Evolutionary conservation across 1,140 invertebrate species (phyloP).

Genomic region (Marisa cornuarietis): DNA sequence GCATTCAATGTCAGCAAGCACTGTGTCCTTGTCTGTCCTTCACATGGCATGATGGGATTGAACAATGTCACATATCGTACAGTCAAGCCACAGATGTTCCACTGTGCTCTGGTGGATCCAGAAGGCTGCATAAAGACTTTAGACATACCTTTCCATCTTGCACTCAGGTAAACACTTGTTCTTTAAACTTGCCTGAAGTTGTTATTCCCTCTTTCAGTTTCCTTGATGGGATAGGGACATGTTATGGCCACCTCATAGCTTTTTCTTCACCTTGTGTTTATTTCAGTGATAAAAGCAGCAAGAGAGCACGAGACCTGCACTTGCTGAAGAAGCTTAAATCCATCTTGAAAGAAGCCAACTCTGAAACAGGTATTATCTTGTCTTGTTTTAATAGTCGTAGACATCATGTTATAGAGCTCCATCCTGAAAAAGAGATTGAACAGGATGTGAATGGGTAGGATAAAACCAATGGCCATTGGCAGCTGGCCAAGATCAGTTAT

Average conservation of each 20-base stretch:
- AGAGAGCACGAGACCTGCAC: constrained; percentile 86
- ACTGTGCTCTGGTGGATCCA: constrained; percentile 84
- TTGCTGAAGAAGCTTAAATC: constrained; percentile 76
- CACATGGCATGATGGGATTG: constrained; percentile 80
- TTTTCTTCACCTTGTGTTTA: neutral
- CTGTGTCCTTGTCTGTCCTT: constrained; percentile 71
- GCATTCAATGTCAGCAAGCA: constrained; percentile 88
- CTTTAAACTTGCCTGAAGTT: neutral
- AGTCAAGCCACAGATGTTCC: constrained; percentile 72
- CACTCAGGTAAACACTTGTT: constrained; percentile 55
- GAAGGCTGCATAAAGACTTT: constrained; percentile 83
- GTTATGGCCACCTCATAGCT: neutral
- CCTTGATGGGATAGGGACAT: neutral
- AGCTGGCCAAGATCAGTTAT: no score
- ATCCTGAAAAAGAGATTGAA: no score
- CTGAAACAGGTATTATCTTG: constrained; percentile 48
- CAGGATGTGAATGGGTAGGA: no score
- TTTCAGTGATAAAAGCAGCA: constrained; percentile 82
- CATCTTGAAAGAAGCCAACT: constrained; percentile 60
- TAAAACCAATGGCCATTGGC: no score
- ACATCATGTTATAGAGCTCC: no score
- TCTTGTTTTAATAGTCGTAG: no score
- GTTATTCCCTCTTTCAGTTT: neutral
- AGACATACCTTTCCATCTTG: constrained; percentile 87
- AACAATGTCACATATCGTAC: constrained; percentile 68